Percentiles rank a stretch among this genome's conserved stretches.
Evolutionary conservation across 2,888 invertebrate genomes (phyloP).

Genomic region (Ceriagrion tenellum): DNA sequence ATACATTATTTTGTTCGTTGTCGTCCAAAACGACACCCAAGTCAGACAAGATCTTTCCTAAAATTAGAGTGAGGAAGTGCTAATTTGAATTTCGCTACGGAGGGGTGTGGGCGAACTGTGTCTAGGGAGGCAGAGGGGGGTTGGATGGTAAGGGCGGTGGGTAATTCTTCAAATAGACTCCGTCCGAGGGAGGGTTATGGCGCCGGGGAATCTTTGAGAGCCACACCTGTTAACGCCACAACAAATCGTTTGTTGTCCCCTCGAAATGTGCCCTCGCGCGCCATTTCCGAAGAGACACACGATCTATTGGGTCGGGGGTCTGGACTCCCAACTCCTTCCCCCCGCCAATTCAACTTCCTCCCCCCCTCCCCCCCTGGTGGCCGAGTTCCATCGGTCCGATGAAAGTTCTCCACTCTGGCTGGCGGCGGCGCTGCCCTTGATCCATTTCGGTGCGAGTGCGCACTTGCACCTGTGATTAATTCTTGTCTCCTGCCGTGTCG

Average conservation of each 20-base stretch:
- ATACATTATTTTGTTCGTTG: too few relatives aligned
- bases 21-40: too few relatives aligned
- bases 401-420: background rate
- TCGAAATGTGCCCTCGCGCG: background rate
- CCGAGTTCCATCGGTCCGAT: background rate
- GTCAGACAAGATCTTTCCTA: too few relatives aligned
- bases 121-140: background rate
- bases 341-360: too few relatives aligned
- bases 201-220: background rate
- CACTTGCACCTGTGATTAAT: background rate
- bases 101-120: background rate
- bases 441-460: background rate
- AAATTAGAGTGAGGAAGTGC: too few relatives aligned
- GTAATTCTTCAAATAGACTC: background rate
- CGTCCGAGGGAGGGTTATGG: background rate
- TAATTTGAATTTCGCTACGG: too few relatives aligned
- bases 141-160: too few relatives aligned
- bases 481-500: background rate
- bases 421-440: background rate
- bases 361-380: too few relatives aligned
- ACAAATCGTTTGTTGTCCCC: background rate
- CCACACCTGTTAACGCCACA: conserved; percentile 1
- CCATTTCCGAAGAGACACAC: background rate
- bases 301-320: too few relatives aligned
- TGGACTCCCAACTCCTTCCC: too few relatives aligned